A percentile compares a stretch with the other conserved stretches of the same genome.
phyloP scores from a whole-genome alignment of 2,888 invertebrate species.

The Serrognathus titanus region DNA sequence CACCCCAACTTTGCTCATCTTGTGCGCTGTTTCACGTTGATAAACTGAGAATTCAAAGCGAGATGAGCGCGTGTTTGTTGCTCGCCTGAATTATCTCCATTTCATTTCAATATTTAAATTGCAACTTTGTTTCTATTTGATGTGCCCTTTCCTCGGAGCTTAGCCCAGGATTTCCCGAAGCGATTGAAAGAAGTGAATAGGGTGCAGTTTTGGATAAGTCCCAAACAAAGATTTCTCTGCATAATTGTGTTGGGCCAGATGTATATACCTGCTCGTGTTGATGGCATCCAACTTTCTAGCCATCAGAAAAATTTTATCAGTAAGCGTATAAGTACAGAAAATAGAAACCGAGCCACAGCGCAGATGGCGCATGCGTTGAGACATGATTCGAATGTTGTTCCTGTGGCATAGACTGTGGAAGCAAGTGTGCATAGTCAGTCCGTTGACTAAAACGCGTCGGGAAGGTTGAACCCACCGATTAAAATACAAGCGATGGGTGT shows the following conservation, averaged over 20 bases:
- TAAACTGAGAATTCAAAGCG: conserved; percentile 22
- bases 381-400: background rate
- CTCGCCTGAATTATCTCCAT: conserved; percentile 12
- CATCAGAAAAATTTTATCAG: background rate
- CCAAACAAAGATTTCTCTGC: too few species aligned
- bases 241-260: too few species aligned
- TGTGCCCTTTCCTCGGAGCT: too few species aligned
- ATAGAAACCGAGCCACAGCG: background rate
- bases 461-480: background rate
- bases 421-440: background rate
- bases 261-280: conserved; percentile 14
- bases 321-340: background rate
- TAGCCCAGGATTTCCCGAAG: too few species aligned
- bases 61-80: conserved; percentile 12
- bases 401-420: background rate
- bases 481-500: too few species aligned
- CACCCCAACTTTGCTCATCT: conserved; percentile 9
- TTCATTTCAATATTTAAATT: background rate
- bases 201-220: too few species aligned
- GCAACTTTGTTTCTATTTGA: too few species aligned
- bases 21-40: conserved; percentile 24
- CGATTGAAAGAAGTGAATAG: too few species aligned
- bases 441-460: background rate
- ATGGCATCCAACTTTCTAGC: conserved; percentile 12
- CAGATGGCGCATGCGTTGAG: background rate